phyloP scores from a whole-genome alignment of 2,888 invertebrate genomes.

The Pegoplata infirma region DNA sequence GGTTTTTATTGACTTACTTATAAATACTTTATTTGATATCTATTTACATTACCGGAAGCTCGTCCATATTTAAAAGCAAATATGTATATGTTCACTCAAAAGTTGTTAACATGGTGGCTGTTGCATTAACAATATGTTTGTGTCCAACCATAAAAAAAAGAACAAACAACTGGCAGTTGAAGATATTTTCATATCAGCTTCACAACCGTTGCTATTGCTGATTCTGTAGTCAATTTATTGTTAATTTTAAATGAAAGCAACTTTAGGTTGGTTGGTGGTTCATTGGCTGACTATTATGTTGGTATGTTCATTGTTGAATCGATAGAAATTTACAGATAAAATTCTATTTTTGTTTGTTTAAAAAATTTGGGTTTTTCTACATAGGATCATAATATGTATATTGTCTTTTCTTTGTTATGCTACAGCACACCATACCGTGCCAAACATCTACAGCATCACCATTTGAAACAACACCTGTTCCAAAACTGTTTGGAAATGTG shows the following conservation, averaged over 20 bases:
- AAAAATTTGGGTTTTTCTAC: too few relatives aligned
- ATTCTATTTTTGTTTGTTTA: not conserved
- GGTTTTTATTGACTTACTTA: conserved; percentile 27
- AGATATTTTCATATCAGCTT: conserved; percentile 8
- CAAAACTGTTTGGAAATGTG: conserved; percentile 18
- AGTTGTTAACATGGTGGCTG: conserved; percentile 53
- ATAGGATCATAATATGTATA: not conserved
- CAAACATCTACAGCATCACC: too few relatives aligned
- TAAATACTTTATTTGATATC: conserved; percentile 61
- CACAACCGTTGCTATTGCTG: not conserved
- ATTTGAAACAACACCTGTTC: conserved; percentile 18
- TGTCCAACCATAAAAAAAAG: too few relatives aligned
- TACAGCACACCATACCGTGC: not conserved
- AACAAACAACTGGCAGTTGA: not conserved
- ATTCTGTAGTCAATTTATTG: conserved; percentile 19
- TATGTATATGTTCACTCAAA: conserved; percentile 63
- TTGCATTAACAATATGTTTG: conserved; percentile 12
- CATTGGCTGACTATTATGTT: conserved; percentile 7
- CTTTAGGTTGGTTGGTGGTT: not conserved
- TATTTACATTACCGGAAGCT: conserved; percentile 67
- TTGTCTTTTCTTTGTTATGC: too few relatives aligned
- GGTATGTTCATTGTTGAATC: not conserved
- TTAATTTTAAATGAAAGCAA: conserved; percentile 20
- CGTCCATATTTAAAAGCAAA: conserved; percentile 68
- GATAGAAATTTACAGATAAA: too few relatives aligned